Evolutionary conservation across 2,113 vertebrate species (phyloP), one percentile per base, ranked within the genome.

Genomic region (Carassius carassius): DNA sequence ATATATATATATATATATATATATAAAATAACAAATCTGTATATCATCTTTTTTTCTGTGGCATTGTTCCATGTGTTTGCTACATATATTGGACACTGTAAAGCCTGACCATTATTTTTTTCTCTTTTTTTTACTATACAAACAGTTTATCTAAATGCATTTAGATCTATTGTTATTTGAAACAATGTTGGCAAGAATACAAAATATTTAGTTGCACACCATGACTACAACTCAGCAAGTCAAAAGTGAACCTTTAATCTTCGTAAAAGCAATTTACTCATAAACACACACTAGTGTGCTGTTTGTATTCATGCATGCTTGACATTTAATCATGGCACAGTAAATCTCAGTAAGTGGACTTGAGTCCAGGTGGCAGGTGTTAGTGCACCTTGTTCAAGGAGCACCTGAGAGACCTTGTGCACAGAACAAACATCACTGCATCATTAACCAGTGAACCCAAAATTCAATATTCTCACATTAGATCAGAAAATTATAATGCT

Each of bases 281-380:
- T 6, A 35, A 67, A 51, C 63, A 54, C 5, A 7, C 14, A 69
- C 74, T 19, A 12, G 14, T n/a, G 37, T 62, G 77, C 10, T 78
- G 83, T 7, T 6, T 65, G 19, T 17, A 49, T 32, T 77, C 12
- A 23, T 78, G 70, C 60, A 21, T 47, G 47, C 44, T 60, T 84
- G 67, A 85, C 77, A 69, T 86, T 88, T 81, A 88, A 79, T 65
- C 25, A 77, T 2, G 8, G 5, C 80, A 78, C 84, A 84, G 81
- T 88, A 88, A 88, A 86, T 86, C 87, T 84, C 85, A 84, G 81
- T 44, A 29, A 84, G 37, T 6, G 41, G 65, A 82, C 62, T 14
- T 35, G 90, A 86, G 92, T 91, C 91, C 93, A 94, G 93, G 93
- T 94, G 93, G 92, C 90, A 85, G 86, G 88, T 94, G 93, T 94